Conservation (phyloP, 1,140 invertebrate species). For the Oedothorax gibbosus region DNA sequence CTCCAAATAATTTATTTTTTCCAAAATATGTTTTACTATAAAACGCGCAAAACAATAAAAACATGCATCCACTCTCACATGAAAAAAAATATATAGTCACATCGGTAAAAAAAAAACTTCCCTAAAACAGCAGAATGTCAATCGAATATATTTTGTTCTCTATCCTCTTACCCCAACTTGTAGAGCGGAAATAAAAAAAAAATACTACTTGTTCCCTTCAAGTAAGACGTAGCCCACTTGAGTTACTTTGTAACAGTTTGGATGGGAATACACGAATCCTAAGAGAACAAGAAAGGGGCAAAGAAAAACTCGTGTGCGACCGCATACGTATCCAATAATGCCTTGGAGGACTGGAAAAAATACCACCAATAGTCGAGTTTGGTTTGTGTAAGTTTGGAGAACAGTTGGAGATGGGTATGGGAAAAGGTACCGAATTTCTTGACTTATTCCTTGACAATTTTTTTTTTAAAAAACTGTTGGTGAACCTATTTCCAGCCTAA, state of each 20-base stretch:
- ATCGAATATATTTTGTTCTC: neutral
- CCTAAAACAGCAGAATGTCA: neutral
- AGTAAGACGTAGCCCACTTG: neutral
- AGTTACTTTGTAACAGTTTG: slow-evolving; percentile 14
- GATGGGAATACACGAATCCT: neutral
- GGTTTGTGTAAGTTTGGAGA: neutral
- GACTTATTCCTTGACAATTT: too few relatives aligned
- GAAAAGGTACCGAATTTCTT: too few relatives aligned
- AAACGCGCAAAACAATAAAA: neutral
- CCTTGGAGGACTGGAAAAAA: neutral
- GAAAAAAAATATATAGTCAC: too few relatives aligned
- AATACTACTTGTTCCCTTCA: neutral
- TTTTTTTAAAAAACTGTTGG: too few relatives aligned
- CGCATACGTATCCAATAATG: slow-evolving; percentile 32
- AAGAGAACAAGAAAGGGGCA: neutral
- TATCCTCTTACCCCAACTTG: neutral
- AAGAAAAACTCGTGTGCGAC: slow-evolving; percentile 2
- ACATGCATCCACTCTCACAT: too few relatives aligned
- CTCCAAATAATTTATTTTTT: too few relatives aligned
- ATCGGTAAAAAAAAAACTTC: neutral
- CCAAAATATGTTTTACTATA: neutral
- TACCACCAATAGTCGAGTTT: neutral
- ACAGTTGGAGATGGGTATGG: too few relatives aligned
- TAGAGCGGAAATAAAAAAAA: neutral
- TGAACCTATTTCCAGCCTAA: too few relatives aligned